Base-by-base conservation (phyloP, 2,113 vertebrate species). In the Lagopus leucura region DNA sequence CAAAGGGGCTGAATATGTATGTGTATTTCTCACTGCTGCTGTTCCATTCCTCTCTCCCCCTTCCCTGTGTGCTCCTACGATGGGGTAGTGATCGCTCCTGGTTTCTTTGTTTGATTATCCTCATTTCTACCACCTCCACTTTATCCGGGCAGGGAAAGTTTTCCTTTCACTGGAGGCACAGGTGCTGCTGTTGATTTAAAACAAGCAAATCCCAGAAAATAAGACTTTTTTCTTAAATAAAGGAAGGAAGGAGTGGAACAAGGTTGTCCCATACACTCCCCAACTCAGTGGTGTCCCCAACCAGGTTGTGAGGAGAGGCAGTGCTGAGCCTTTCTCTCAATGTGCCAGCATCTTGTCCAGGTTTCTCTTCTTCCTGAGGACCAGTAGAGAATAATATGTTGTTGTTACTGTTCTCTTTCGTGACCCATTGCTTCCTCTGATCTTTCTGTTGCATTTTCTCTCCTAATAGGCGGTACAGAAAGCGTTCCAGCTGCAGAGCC, bases 1-100 rank as follows among this genome's bases (percentile, higher is more conserved):
- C 97, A 97, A 98, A 98, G 97, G 93, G 12, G 86, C 73, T 97
- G 95, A 96, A 97, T 96, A 89, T 94, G 91, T 63, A 70, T 87
- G 93, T 83, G n/a, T 69, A 66, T 94, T 96, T 96, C 89, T 96
- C 86, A 24, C 94, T 22, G 54, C 30, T 48, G 95, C 95, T 94
- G 88, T 93, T 96, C 93, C 84, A 47, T 95, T 96, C 88, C 86
- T 89, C 82, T 93, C 90, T 61, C 54, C 77, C 77, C 94, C 89
- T 97, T 96, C 96, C 96, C 91, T 94, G 86, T 96, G 96, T 95
- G 95, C 91, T 94, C 94, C 91, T 90, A 76, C 1, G 19, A 95
- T 94, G 95, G 93, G 76, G 85, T 78, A 88, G 82, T 60, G 94
- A 95, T 96, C 79, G 34, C 79, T 94, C 69, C 91, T 81, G 82